Conservation (phyloP, 30 jellyfish, hydroid and myxozoan species). For the Chrysaora quinquecirrha region DNA sequence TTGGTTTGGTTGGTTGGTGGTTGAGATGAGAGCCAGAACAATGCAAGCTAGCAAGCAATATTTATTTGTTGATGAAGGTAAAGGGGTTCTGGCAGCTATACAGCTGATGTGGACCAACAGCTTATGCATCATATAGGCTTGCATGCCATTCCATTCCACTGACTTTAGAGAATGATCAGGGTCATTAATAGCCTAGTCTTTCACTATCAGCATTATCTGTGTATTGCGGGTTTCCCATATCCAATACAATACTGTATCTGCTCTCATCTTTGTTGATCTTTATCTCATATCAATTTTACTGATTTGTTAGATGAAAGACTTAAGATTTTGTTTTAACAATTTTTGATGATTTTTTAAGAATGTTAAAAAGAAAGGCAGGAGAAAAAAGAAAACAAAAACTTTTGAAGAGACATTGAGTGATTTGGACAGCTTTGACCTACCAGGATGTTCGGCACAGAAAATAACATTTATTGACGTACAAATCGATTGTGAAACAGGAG, state of each 20-base stretch:
- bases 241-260: neutral
- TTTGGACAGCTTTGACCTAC: constrained; percentile 1
- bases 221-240: constrained; percentile 1
- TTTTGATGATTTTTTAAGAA: neutral
- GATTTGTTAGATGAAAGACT: neutral
- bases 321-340: neutral
- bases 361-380: neutral
- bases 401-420: neutral
- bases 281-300: neutral
- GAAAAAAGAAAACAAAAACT: neutral
- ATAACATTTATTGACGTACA: neutral
- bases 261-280: neutral
- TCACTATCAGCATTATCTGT: neutral
- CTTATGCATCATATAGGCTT: neutral
- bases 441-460: neutral
- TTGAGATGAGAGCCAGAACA: neutral
- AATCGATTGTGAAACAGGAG: neutral
- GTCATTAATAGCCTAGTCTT: neutral
- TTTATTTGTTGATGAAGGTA: neutral
- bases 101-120: neutral
- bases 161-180: neutral
- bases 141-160: constrained; percentile 2
- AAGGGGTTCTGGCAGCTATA: neutral
- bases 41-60: neutral
- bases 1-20: no score